Base-by-base conservation (phyloP, 2,113 vertebrate genomes). In the Otis tarda region DNA sequence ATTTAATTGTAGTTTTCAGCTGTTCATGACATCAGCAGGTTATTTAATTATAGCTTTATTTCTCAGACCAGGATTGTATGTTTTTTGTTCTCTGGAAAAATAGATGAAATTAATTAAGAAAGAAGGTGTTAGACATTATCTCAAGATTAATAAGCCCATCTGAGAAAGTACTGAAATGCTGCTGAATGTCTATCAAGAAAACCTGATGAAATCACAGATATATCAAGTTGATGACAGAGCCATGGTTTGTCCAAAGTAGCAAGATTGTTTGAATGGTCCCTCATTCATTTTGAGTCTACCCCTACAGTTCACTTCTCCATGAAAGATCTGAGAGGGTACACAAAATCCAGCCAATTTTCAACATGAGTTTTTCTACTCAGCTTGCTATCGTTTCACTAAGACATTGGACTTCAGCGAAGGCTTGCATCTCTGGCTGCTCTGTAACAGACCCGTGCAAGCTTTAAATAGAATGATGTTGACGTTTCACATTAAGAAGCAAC, bases 61-160 rank as follows among this genome's bases (percentile, higher is more conserved):
- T 69, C 93, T 93, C 76, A 81, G 63, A 24, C 47, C 87, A 49
- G 74, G 30, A 16, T 79, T 50, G 60, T 69, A 83, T 49, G 30
- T 56, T 89, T 89, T 80, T 79, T 64, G 47, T 55, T 89, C 52
- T 78, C 75, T 96, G 79, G 94, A 74, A 90, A 83, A 55, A 14
- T 86, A 86, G 68, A 94, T 82, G 2, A 96, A 94, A 90, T 83
- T 93, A 93, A 92, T 93, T 94, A 91, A 95, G 95, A 89, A 93
- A 53, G 78, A 68, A 96, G 94, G 76, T 96, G 94, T 88, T 93
- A 82, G 22, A 18, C n/a, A 57, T 81, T 65, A 35, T 63, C 16
- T 76, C 7, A 10, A 96, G 82, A 90, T 69, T 52, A 95, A 82
- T 57, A 84, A 19, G 45, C 3, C 30, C 47, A 35, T 60, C 28